Conservation (phyloP, 2,797 vertebrate genomes). For the Ceryle rudis region DNA sequence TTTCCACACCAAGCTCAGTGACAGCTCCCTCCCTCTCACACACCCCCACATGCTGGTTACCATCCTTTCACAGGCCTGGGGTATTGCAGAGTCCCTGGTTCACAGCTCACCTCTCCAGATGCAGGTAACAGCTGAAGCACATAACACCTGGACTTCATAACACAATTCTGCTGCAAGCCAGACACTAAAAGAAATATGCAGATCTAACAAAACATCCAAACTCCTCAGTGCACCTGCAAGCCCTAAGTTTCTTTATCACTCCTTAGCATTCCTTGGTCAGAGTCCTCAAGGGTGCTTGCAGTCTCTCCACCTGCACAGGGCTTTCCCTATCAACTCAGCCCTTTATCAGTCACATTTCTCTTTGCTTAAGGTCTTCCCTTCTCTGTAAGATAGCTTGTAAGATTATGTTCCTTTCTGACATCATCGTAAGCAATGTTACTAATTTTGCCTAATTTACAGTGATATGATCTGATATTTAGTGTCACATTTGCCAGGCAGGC, state of each 20-base stretch:
- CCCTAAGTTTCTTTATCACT: not conserved
- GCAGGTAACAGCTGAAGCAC: not conserved
- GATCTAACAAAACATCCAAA: not conserved
- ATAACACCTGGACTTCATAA: constrained; percentile 10
- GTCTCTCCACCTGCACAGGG: constrained; percentile 1
- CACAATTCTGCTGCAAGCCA: constrained; percentile 39
- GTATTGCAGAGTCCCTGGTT: not conserved
- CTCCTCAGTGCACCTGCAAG: constrained; percentile 37
- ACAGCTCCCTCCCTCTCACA: not conserved
- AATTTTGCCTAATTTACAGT: not conserved
- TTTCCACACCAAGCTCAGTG: not conserved
- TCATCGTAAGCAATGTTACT: rapidly evolving
- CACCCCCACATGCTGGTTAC: rapidly evolving
- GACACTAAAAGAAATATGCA: constrained; percentile 30
- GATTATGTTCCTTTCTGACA: not conserved
- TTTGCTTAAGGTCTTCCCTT: not conserved
- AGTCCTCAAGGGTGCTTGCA: not conserved
- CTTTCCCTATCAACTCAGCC: not conserved
- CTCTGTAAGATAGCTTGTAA: not conserved
- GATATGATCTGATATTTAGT: not conserved
- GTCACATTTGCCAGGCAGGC: not conserved
- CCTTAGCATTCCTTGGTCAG: constrained; percentile 10
- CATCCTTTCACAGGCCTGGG: rapidly evolving
- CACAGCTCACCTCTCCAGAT: not conserved
- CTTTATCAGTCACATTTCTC: not conserved